Percentiles rank a stretch among this genome's conserved stretches.
phyloP scores from a whole-genome alignment of 2,888 invertebrate species.

The Plebejus anna region DNA sequence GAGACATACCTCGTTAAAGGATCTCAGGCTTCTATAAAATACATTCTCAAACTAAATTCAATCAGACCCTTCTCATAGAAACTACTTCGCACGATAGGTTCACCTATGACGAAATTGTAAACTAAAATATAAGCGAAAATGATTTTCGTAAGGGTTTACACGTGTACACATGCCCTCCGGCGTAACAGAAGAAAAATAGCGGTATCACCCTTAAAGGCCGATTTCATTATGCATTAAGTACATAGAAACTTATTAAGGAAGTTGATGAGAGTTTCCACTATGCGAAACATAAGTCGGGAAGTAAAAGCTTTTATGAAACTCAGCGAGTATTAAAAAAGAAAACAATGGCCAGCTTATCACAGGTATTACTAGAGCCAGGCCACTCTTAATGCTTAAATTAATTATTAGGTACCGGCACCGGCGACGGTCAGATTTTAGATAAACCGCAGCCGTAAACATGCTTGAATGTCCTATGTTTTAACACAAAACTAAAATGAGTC shows the following conservation, averaged over 20 bases:
- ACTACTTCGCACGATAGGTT: background rate
- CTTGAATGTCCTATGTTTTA: background rate
- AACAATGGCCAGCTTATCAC: slow-evolving; percentile 24
- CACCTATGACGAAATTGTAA: background rate
- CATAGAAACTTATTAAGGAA: slow-evolving; percentile 9
- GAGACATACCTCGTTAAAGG: background rate
- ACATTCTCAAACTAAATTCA: background rate
- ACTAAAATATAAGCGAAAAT: background rate
- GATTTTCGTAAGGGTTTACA: background rate
- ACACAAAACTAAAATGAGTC: background rate
- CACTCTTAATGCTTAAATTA: slow-evolving; percentile 20
- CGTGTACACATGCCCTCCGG: background rate
- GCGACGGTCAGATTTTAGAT: background rate
- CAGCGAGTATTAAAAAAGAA: slow-evolving; percentile 15
- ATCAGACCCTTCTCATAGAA: background rate
- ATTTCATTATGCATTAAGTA: background rate
- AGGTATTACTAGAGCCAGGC: background rate
- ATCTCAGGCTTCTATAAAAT: background rate
- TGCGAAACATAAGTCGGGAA: slow-evolving; percentile 15
- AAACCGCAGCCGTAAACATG: slow-evolving; percentile 17
- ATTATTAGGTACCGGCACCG: background rate
- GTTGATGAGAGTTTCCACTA: slow-evolving; percentile 8
- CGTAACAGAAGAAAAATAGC: background rate
- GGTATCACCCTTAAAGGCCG: background rate
- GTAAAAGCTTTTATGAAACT: slow-evolving; percentile 21